phyloP scores from a whole-genome alignment of 2,113 vertebrate genomes.

The Dendrocopos noguchii region DNA sequence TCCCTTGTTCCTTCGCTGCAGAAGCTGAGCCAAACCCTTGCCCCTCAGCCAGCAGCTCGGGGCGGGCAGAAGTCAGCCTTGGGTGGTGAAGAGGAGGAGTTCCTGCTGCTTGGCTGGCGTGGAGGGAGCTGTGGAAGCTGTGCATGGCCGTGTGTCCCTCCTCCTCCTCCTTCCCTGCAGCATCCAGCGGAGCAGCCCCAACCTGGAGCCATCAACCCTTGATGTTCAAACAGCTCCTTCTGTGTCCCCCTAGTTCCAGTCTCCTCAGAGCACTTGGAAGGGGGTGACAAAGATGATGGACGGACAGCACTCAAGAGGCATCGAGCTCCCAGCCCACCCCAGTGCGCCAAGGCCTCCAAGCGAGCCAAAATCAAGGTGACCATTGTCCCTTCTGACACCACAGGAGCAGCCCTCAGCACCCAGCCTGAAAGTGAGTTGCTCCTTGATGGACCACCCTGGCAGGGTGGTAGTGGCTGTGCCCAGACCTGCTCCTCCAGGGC shows the following conservation, averaged over 20 bases:
- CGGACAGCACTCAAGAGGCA: constrained; percentile 87
- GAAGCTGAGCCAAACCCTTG: neutral
- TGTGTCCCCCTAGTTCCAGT: constrained; percentile 82
- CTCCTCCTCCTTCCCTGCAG: neutral
- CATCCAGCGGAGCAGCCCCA: neutral
- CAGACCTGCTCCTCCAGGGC: neutral
- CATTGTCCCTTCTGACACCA: constrained; percentile 87
- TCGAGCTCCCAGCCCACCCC: constrained; percentile 85
- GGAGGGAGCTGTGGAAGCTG: neutral
- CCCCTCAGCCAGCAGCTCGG: neutral
- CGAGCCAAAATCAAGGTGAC: constrained; percentile 97
- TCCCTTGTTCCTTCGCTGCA: accelerated
- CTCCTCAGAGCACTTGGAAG: constrained; percentile 85
- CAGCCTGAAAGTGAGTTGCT: constrained; percentile 85
- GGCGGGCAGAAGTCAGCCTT: accelerated
- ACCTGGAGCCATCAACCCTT: neutral
- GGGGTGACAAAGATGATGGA: constrained; percentile 84
- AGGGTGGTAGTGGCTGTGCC: neutral
- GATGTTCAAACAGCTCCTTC: neutral
- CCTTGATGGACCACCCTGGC: neutral
- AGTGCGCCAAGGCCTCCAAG: constrained; percentile 87
- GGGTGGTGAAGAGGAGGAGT: neutral
- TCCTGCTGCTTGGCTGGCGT: neutral
- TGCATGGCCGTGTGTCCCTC: neutral
- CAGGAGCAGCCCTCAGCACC: constrained; percentile 57